A percentile compares a stretch with the other conserved stretches of the same genome.
Evolutionary conservation across 2,113 vertebrate species (phyloP).

Genomic region (Equus quagga): DNA sequence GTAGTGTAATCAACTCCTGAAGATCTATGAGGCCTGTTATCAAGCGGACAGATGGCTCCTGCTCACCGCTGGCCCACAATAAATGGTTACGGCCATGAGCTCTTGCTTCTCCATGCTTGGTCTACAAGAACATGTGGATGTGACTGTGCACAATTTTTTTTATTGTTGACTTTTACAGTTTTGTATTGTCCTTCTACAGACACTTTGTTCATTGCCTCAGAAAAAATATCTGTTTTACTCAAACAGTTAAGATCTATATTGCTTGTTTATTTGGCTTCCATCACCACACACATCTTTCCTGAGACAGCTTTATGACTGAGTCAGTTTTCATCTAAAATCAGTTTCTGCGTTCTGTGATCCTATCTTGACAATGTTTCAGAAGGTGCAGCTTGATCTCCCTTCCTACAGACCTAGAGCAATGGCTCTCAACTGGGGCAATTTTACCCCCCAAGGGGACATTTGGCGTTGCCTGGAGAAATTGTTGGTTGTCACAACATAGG

Average conservation of each 20-base stretch:
- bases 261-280: neutral
- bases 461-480: neutral
- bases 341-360: neutral
- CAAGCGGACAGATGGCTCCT: too few species aligned
- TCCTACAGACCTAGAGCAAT: neutral
- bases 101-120: neutral
- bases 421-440: neutral
- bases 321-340: neutral
- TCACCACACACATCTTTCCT: neutral
- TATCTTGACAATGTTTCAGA: neutral
- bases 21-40: neutral
- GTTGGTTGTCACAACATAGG: neutral
- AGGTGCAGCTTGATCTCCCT: neutral
- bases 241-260: neutral
- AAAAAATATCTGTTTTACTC: neutral
- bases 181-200: neutral
- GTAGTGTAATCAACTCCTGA: neutral
- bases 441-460: neutral
- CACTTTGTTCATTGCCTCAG: neutral
- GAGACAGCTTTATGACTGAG: neutral
- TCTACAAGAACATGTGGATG: too few species aligned
- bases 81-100: rapidly evolving
- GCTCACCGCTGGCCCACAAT: neutral
- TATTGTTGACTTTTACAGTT: neutral
- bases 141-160: neutral